These are phyloP conservation scores for Epirrita christyi DNA, from an alignment of 2,888 invertebrate species.

Conservation along the genomic window DNA sequence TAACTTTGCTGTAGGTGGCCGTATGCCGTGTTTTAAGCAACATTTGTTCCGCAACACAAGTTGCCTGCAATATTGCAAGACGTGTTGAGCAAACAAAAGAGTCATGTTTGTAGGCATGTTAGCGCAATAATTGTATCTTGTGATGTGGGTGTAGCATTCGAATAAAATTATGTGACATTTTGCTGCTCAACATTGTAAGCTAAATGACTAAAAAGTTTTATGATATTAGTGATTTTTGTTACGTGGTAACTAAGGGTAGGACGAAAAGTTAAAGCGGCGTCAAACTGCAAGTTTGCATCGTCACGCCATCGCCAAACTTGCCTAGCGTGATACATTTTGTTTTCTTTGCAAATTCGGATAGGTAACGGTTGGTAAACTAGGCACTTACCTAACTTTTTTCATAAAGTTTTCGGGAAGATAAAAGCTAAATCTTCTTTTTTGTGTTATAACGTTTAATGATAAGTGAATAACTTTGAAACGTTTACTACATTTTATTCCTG, in stretches of 20 bases:
- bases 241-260: constrained; percentile 41
- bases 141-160: no score
- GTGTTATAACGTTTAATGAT: constrained; percentile 1
- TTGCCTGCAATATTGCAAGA: constrained; percentile 30
- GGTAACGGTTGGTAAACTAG: constrained; percentile 48
- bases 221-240: constrained; percentile 5
- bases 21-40: constrained; percentile 28
- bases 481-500: constrained; percentile 4
- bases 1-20: constrained; percentile 69
- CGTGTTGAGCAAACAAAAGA: no score
- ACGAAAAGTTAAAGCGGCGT: constrained; percentile 48
- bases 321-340: constrained; percentile 49
- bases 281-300: constrained; percentile 46
- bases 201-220: neutral
- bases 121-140: no score
- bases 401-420: constrained; percentile 20
- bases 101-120: no score
- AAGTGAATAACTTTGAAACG: constrained; percentile 8
- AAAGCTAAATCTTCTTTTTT: constrained; percentile 11
- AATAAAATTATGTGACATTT: neutral
- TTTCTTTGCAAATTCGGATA: constrained; percentile 48
- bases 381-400: constrained; percentile 40
- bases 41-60: neutral
- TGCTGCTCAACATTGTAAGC: neutral
- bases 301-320: constrained; percentile 51